Evolutionary conservation across 2,888 invertebrate species (phyloP).

Genomic region (Sepioteuthis lessoniana): DNA sequence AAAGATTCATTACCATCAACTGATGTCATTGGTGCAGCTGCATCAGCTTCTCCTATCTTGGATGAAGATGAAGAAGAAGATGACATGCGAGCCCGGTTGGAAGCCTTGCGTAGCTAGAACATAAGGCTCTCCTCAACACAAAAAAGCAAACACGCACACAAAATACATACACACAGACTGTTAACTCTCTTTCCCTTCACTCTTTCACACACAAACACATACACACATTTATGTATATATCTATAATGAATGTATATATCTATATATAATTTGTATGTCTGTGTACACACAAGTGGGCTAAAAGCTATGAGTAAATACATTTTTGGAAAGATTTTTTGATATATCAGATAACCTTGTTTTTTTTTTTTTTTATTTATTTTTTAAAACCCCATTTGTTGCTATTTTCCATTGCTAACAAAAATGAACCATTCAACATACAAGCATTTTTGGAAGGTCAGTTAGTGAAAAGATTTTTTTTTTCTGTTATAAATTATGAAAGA

Average conservation of each 20-base stretch:
- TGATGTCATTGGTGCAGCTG: slow-evolving; percentile 57
- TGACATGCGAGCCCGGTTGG: slow-evolving; percentile 91
- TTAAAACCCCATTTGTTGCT: not conserved
- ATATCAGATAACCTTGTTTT: slow-evolving; percentile 5
- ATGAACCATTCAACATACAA: not conserved
- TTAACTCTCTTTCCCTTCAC: not conserved
- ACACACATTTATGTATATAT: slow-evolving; percentile 33
- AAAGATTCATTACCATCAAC: slow-evolving; percentile 76
- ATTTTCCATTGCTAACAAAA: not conserved
- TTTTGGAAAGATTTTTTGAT: slow-evolving; percentile 8
- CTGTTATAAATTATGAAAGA: not conserved
- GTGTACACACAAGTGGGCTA: not conserved
- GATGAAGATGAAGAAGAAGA: slow-evolving; percentile 87
- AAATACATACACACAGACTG: not conserved
- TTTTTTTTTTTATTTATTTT: not conserved
- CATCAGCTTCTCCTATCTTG: slow-evolving; percentile 71
- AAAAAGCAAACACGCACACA: not conserved
- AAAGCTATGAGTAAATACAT: slow-evolving; percentile 33
- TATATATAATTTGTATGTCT: slow-evolving; percentile 33
- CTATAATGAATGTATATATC: slow-evolving; percentile 33
- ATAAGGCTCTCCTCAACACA: not conserved
- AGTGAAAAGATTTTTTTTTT: not conserved
- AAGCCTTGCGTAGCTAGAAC: slow-evolving; percentile 87
- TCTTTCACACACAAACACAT: not conserved
- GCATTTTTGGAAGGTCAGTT: not conserved